Evolutionary conservation across 2,797 vertebrate genomes (phyloP).

Genomic region (Benthosema pterotum): DNA sequence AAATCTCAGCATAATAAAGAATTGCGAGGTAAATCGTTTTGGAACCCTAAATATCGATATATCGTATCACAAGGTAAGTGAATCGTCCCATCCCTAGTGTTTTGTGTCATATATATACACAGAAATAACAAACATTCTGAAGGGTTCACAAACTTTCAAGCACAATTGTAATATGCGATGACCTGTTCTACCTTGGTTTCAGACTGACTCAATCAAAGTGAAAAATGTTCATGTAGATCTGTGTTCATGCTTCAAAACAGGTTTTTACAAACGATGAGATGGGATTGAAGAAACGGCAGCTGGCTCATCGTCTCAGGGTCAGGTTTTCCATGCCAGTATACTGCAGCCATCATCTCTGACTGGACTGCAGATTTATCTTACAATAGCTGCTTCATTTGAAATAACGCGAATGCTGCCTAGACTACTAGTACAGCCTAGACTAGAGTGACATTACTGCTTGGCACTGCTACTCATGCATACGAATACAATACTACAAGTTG

Average conservation of each 20-base stretch:
- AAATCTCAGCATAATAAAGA: no score
- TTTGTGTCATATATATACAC: no score
- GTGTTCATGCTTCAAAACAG: conserved; percentile 18
- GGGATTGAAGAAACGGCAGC: conserved; percentile 26
- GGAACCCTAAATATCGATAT: no score
- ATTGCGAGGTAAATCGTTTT: no score
- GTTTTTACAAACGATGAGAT: conserved; percentile 26
- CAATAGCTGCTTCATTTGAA: conserved; percentile 39
- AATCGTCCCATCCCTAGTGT: no score
- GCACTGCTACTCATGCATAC: conserved; percentile 69
- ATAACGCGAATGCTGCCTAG: conserved; percentile 34
- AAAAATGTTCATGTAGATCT: conserved; percentile 40
- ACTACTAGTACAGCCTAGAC: no score
- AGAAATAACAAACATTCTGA: no score
- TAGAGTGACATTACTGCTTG: conserved; percentile 63
- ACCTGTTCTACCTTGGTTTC: conserved; percentile 23
- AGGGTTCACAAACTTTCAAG: no score
- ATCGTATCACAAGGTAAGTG: no score
- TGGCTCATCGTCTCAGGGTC: conserved; percentile 45
- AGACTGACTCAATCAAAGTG: conserved; percentile 33
- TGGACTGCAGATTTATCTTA: conserved; percentile 32
- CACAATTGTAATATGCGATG: no score
- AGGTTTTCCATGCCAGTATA: conserved; percentile 32
- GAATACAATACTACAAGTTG: conserved; percentile 49
- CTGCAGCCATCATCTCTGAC: conserved; percentile 39